phyloP scores from a whole-genome alignment of 2,113 vertebrate genomes.

The Paratilapia polleni region DNA sequence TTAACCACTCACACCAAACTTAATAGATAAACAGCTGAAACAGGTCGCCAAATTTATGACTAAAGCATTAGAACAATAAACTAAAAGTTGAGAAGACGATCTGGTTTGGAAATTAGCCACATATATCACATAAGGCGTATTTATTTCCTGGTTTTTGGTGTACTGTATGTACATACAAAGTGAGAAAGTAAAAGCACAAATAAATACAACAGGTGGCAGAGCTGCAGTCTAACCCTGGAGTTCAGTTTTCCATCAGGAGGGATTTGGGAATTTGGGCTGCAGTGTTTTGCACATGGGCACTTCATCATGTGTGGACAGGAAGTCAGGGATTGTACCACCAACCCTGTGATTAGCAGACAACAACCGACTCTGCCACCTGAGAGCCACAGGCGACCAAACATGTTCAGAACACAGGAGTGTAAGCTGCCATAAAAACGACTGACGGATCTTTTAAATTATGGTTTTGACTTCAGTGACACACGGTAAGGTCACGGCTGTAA shows the following conservation, averaged over 20 bases:
- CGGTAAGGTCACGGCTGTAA: background rate
- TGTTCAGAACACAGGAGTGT: background rate
- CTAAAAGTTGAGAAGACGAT: no score
- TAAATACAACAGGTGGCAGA: no score
- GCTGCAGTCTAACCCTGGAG: background rate
- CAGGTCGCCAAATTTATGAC: no score
- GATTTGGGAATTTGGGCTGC: background rate
- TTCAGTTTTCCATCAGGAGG: background rate
- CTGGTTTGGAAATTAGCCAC: no score
- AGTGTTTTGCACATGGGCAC: background rate
- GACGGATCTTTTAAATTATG: background rate
- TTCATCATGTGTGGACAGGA: background rate
- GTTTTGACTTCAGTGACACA: background rate
- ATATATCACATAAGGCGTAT: no score
- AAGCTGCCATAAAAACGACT: background rate
- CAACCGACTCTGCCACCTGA: background rate
- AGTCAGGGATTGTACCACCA: background rate
- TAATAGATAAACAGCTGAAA: background rate
- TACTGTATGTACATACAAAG: no score
- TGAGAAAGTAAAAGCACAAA: no score
- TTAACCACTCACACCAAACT: background rate
- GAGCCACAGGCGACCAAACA: background rate
- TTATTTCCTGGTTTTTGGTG: no score
- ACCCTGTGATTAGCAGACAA: background rate
- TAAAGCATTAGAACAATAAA: background rate